Evolutionary conservation across 2,113 vertebrate genomes (phyloP).

Genomic region (Heptranchias perlo): DNA sequence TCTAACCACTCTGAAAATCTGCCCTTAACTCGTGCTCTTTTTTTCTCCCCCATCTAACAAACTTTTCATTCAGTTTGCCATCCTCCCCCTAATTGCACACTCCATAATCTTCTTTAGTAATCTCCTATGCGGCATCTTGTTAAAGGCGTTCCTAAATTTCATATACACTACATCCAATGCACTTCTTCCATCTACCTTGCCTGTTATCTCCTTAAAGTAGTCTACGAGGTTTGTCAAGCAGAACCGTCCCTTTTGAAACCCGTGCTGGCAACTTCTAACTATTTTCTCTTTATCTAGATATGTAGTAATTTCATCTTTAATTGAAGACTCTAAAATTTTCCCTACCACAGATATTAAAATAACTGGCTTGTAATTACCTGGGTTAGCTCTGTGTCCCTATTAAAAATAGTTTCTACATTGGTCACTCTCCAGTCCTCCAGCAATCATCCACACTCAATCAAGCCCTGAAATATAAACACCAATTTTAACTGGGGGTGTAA

Average conservation of each 20-base stretch:
- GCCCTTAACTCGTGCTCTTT: neutral
- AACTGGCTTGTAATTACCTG: too few relatives aligned
- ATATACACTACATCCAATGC: neutral
- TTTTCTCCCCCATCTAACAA: neutral
- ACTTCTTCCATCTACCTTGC: neutral
- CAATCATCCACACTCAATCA: too few relatives aligned
- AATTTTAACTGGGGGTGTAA: too few relatives aligned
- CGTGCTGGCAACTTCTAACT: too few relatives aligned
- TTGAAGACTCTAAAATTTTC: too few relatives aligned
- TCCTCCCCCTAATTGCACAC: neutral
- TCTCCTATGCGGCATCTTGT: neutral
- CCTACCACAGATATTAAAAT: too few relatives aligned
- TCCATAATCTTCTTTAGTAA: neutral
- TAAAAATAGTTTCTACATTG: too few relatives aligned
- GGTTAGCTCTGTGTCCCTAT: too few relatives aligned
- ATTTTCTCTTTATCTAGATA: too few relatives aligned
- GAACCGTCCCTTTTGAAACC: neutral
- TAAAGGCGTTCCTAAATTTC: neutral
- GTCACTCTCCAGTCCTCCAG: too few relatives aligned
- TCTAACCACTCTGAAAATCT: neutral
- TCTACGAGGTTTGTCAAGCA: neutral
- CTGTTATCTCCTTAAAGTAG: neutral
- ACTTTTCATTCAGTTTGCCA: neutral
- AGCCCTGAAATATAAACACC: too few relatives aligned
- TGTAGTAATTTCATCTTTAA: too few relatives aligned